phyloP scores from a whole-genome alignment of 2,888 invertebrate genomes.

The Tipula helvola region DNA sequence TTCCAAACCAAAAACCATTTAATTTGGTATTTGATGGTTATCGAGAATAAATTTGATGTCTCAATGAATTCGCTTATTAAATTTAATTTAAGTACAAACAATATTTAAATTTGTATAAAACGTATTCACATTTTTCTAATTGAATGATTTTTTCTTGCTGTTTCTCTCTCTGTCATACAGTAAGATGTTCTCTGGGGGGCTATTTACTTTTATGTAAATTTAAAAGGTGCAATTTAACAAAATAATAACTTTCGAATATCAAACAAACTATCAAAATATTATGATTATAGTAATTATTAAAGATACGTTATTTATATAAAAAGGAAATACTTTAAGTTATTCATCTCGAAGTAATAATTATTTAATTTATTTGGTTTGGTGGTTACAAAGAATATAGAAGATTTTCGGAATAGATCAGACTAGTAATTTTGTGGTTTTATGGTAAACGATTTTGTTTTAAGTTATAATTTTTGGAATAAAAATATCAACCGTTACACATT shows the following conservation, averaged over 20 bases:
- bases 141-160: neutral
- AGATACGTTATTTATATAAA: neutral
- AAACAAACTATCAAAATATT: constrained; percentile 4
- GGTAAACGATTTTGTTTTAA: neutral
- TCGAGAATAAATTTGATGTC: neutral
- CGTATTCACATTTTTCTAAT: neutral
- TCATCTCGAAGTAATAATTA: neutral
- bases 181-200: neutral
- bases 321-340: neutral
- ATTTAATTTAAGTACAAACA: neutral
- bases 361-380: neutral
- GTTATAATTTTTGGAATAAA: neutral
- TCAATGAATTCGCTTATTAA: neutral
- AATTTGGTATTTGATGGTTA: neutral
- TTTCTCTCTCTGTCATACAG: neutral
- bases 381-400: neutral
- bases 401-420: neutral
- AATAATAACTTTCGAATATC: neutral
- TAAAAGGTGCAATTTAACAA: neutral
- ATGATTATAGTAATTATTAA: neutral
- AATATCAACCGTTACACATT: neutral
- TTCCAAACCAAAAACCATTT: neutral
- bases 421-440: constrained; percentile 4
- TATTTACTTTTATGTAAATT: neutral
- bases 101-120: neutral